Conservation (phyloP, 2,888 invertebrate genomes). For the Adela reaumurella region DNA sequence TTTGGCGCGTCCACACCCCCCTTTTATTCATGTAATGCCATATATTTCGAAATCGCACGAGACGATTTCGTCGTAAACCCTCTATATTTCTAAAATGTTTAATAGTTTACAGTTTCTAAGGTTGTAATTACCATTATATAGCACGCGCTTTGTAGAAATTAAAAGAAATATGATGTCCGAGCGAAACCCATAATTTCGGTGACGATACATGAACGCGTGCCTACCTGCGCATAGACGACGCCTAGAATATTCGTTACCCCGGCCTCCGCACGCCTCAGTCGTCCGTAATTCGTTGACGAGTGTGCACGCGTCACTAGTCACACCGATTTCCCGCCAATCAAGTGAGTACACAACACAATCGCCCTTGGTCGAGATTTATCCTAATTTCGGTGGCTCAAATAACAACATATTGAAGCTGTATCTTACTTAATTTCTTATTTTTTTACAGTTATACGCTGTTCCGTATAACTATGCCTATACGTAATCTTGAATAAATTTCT, state of each 20-base stretch:
- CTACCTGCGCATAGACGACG: background rate
- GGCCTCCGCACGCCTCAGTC: background rate
- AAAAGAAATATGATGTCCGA: background rate
- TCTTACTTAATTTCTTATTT: background rate
- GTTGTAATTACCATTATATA: no score
- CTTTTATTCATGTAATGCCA: no score
- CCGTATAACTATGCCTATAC: background rate
- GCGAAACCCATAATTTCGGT: background rate
- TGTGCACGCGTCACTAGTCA: background rate
- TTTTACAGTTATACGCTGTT: background rate
- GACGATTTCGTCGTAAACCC: no score
- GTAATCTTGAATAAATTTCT: background rate
- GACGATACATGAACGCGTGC: background rate
- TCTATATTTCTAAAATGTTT: no score
- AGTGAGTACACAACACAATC: background rate
- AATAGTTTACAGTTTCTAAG: no score
- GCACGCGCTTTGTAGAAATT: no score
- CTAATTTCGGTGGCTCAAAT: background rate
- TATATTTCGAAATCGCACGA: no score
- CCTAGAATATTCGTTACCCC: background rate
- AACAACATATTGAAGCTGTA: background rate
- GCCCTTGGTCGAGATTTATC: background rate
- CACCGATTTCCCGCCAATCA: slow-evolving; percentile 1
- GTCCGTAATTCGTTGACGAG: background rate
- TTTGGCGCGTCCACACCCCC: no score